A percentile compares a stretch with the other conserved stretches of the same genome.
These are phyloP conservation scores for Anthopleura xanthogrammica DNA, from an alignment of 92 coral and sea anemone genomes.

Conservation along the genomic window DNA sequence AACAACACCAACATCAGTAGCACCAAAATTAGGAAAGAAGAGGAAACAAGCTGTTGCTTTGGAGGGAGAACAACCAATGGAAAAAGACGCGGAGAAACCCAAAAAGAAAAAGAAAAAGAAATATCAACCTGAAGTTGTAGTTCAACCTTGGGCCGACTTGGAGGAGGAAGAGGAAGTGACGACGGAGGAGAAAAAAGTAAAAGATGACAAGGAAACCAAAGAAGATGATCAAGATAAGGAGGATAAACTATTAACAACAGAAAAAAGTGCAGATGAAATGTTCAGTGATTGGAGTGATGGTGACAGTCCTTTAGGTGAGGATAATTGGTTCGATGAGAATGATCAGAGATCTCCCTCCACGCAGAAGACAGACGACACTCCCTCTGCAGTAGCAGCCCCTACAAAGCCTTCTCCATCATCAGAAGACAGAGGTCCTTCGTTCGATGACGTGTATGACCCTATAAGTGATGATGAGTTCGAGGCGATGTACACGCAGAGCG, in stretches of 20 bases:
- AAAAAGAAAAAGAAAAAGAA: slow-evolving; percentile 88
- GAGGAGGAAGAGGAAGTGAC: slow-evolving; percentile 68
- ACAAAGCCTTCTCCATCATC: slow-evolving; percentile 22
- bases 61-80: slow-evolving; percentile 54
- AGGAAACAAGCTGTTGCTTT: slow-evolving; percentile 48
- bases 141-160: slow-evolving; percentile 91
- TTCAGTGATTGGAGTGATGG: slow-evolving; percentile 99
- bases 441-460: slow-evolving; percentile 98
- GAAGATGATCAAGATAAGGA: slow-evolving; percentile 9
- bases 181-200: slow-evolving; percentile 1
- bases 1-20: slow-evolving; percentile 13
- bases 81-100: slow-evolving; percentile 70
- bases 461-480: slow-evolving; percentile 98
- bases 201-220: slow-evolving; percentile 20
- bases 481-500: slow-evolving; percentile 89
- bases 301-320: slow-evolving; percentile 85
- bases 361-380: slow-evolving; percentile 24
- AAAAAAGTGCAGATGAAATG: slow-evolving; percentile 56
- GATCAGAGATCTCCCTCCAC: slow-evolving; percentile 53
- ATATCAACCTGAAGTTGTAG: slow-evolving; percentile 79
- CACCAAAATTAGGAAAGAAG: slow-evolving; percentile 59
- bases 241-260: slow-evolving; percentile 22
- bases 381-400: neutral
- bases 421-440: slow-evolving; percentile 56
- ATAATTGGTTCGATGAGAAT: slow-evolving; percentile 68